Evolutionary conservation across 2,797 vertebrate species (phyloP).

Genomic region (Poeciliopsis turneri): DNA sequence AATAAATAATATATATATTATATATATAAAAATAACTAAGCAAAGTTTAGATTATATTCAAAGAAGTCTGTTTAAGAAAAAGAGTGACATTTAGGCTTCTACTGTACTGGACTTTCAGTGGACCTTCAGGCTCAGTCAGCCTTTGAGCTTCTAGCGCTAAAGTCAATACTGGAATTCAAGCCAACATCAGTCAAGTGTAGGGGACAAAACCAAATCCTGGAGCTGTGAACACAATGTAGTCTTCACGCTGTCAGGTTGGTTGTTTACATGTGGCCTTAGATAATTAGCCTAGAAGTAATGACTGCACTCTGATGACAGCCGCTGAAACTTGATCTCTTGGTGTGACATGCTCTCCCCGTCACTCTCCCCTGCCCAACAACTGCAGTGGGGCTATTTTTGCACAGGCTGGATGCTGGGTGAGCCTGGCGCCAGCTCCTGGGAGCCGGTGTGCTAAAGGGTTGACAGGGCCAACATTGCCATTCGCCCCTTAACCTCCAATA

Average conservation of each 20-base stretch:
- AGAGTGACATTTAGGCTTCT: neutral
- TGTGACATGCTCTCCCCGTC: conserved; percentile 78
- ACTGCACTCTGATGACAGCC: conserved; percentile 86
- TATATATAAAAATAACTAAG: neutral
- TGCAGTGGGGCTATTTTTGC: conserved; percentile 80
- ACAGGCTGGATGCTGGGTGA: conserved; percentile 70
- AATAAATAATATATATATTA: no score
- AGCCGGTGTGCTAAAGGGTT: conserved; percentile 67
- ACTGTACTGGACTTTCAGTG: neutral
- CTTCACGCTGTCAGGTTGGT: conserved; percentile 76
- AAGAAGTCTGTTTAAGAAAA: neutral
- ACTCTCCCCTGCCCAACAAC: conserved; percentile 84
- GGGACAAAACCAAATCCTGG: conserved; percentile 29
- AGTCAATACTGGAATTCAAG: conserved; percentile 20
- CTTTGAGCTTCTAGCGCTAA: conserved; percentile 6
- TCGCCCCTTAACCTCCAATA: conserved; percentile 73
- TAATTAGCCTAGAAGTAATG: conserved; percentile 89
- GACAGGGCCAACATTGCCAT: conserved; percentile 72
- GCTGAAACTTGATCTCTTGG: conserved; percentile 74
- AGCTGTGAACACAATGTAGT: conserved; percentile 72
- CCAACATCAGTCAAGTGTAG: conserved; percentile 39
- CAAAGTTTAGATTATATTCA: no score
- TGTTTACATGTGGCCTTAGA: conserved; percentile 81
- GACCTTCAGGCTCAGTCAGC: conserved; percentile 2
- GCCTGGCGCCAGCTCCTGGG: conserved; percentile 83